Evolutionary conservation across 2,113 vertebrate genomes (phyloP).

Genomic region (Menura novaehollandiae): DNA sequence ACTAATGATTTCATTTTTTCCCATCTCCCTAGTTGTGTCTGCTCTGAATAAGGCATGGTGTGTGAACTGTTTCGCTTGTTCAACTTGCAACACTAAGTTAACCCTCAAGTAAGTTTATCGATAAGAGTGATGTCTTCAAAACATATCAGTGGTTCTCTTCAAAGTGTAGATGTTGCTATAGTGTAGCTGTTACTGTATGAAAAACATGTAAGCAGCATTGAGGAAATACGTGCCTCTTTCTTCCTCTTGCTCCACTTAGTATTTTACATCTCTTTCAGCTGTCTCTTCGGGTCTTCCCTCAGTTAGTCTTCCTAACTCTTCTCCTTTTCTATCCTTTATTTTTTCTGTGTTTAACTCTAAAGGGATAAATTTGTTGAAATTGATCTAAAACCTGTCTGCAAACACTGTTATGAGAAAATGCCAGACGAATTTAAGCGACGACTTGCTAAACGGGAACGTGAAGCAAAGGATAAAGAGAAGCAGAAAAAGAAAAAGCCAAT

Average conservation of each 20-base stretch:
- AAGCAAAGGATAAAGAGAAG: conserved; percentile 87
- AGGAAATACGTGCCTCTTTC: neutral
- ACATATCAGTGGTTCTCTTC: neutral
- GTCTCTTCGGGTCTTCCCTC: conserved; percentile 27
- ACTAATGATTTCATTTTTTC: neutral
- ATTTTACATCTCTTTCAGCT: neutral
- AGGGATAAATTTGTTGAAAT: conserved; percentile 99
- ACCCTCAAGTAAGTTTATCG: conserved; percentile 92
- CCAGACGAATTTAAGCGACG: conserved; percentile 94
- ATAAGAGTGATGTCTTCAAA: neutral
- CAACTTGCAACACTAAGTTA: conserved; percentile 96
- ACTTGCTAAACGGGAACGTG: conserved; percentile 88
- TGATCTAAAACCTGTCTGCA: conserved; percentile 98
- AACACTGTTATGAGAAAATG: conserved; percentile 95
- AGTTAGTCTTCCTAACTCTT: conserved; percentile 54
- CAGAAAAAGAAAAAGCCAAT: conserved; percentile 95
- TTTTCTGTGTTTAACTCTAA: conserved; percentile 63
- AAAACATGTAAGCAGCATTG: neutral
- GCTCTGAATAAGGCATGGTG: conserved; percentile 99
- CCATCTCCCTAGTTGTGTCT: conserved; percentile 83
- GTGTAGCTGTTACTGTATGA: neutral
- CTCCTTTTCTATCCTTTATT: conserved; percentile 62
- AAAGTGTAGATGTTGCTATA: neutral
- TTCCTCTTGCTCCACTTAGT: neutral
- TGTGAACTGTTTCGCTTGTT: conserved; percentile 94